Conservation (phyloP, 2,888 invertebrate species). For the Hemithea aestivaria region DNA sequence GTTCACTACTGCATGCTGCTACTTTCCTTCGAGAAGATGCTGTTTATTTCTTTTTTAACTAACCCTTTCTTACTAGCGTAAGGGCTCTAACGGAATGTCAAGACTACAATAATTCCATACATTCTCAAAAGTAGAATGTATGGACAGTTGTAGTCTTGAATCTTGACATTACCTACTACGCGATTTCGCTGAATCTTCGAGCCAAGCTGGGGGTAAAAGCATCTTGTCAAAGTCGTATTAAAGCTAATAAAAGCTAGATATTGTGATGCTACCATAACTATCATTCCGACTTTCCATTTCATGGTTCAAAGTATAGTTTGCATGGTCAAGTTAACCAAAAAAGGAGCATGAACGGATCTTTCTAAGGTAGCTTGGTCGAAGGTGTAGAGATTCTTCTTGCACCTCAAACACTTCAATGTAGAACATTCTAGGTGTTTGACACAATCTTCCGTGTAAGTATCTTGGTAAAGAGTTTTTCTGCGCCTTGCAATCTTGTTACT, state of each 20-base stretch:
- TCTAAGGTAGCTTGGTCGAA: slow-evolving; percentile 40
- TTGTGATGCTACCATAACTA: slow-evolving; percentile 19
- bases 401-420: slow-evolving; percentile 8
- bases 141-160: no score
- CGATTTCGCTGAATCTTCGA: no score
- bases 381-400: slow-evolving; percentile 12
- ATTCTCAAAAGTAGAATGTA: no score
- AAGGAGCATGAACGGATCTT: slow-evolving; percentile 4
- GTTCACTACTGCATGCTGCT: slow-evolving; percentile 72
- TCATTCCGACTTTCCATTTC: slow-evolving; percentile 27
- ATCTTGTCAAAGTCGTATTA: slow-evolving; percentile 22
- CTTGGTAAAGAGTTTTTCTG: slow-evolving; percentile 9
- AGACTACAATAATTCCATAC: no score
- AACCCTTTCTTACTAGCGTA: no score
- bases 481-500: slow-evolving; percentile 12
- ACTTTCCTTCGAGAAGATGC: slow-evolving; percentile 39
- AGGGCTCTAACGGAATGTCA: no score
- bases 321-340: slow-evolving; percentile 32
- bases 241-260: slow-evolving; percentile 6
- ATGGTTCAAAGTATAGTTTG: slow-evolving; percentile 31
- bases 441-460: slow-evolving; percentile 9
- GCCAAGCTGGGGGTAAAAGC: slow-evolving; percentile 7
- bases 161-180: no score
- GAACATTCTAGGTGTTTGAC: slow-evolving; percentile 19
- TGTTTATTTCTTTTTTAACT: slow-evolving; percentile 26